Conservation (phyloP, 2,797 vertebrate genomes). For the Hemibagrus guttatus region DNA sequence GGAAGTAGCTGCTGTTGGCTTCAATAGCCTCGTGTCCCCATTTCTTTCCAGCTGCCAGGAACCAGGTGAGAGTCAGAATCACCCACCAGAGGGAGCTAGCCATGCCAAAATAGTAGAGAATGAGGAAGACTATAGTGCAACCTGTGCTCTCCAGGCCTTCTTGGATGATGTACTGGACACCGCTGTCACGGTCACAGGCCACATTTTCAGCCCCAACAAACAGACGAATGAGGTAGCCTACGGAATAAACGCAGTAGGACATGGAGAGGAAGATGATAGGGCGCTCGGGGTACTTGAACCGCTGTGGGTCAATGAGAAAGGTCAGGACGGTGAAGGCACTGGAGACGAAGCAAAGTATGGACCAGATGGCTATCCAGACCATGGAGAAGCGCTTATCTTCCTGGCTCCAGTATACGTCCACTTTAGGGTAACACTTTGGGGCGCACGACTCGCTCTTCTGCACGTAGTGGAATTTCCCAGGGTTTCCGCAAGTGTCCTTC, state of each 20-base stretch:
- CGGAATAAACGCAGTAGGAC: conserved; percentile 97
- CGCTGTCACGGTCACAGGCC: conserved; percentile 92
- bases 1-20: conserved; percentile 98
- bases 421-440: conserved; percentile 86
- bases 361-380: conserved; percentile 95
- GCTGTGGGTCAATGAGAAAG: conserved; percentile 92
- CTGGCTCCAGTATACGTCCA: conserved; percentile 96
- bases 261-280: conserved; percentile 98
- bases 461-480: conserved; percentile 94
- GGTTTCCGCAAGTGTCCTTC: conserved; percentile 82
- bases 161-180: conserved; percentile 94
- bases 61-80: conserved; percentile 95
- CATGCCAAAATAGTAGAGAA: conserved; percentile 98
- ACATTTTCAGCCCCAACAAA: conserved; percentile 92
- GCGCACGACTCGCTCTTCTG: conserved; percentile 94
- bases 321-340: conserved; percentile 97
- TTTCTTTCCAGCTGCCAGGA: conserved; percentile 94
- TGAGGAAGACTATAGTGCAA: conserved; percentile 96
- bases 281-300: conserved; percentile 96
- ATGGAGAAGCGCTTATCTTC: conserved; percentile 92
- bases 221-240: conserved; percentile 95
- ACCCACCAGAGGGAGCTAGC: conserved; percentile 99
- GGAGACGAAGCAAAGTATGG: conserved; percentile 93
- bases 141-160: conserved; percentile 97
- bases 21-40: conserved; percentile 99